phyloP scores from a whole-genome alignment of 2,797 vertebrate species.

The Champsocephalus esox region DNA sequence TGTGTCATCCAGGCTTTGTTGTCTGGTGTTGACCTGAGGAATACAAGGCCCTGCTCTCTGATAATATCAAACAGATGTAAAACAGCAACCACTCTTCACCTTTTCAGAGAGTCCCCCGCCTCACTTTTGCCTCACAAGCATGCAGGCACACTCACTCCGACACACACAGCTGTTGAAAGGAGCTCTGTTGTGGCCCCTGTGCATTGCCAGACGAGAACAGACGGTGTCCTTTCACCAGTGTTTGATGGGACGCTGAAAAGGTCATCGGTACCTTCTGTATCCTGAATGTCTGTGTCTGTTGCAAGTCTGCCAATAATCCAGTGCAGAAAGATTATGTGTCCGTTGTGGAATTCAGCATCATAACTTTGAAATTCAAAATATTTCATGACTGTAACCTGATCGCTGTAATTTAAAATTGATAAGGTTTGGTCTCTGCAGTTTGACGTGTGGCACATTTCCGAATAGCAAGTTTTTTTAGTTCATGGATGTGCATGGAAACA shows the following conservation, averaged over 20 bases:
- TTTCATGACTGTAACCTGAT: conserved; percentile 56
- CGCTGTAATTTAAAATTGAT: conserved; percentile 42
- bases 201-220: conserved; percentile 73
- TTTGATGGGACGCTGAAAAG: conserved; percentile 71
- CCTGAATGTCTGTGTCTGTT: conserved; percentile 22
- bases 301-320: conserved; percentile 36
- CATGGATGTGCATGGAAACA: not conserved
- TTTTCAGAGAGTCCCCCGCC: conserved; percentile 58
- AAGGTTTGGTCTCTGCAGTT: conserved; percentile 31
- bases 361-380: conserved; percentile 61
- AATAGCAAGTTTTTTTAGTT: conserved; percentile 19
- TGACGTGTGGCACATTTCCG: conserved; percentile 20
- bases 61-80: conserved; percentile 47
- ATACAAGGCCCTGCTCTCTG: conserved; percentile 28
- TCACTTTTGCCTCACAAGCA: conserved; percentile 64
- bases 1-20: conserved; percentile 38
- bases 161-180: conserved; percentile 66
- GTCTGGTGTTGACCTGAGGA: conserved; percentile 21
- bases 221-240: conserved; percentile 72
- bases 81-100: conserved; percentile 61
- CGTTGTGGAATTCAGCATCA: conserved; percentile 45
- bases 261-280: conserved; percentile 67
- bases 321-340: conserved; percentile 47
- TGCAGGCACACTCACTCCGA: conserved; percentile 28
- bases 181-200: conserved; percentile 74